These are phyloP conservation scores for Drosophila hawaiiensis DNA, from an alignment of 2,888 invertebrate species.

Conservation along the genomic window DNA sequence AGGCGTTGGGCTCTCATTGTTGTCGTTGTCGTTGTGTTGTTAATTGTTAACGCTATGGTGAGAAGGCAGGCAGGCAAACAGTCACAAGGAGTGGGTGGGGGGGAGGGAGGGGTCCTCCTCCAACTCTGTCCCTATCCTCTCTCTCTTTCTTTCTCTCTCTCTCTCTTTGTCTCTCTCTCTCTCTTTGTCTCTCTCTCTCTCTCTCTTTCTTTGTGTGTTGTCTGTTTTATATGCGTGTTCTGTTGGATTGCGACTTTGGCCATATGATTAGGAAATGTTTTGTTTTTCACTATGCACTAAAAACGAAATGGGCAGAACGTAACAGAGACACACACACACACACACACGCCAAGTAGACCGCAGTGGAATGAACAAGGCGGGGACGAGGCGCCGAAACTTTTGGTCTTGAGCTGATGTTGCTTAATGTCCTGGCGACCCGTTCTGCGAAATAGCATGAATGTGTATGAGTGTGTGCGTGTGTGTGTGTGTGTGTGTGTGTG, in stretches of 20 bases:
- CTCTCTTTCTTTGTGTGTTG: not conserved
- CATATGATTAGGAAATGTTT: slow-evolving; percentile 80
- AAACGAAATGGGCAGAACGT: slow-evolving; percentile 58
- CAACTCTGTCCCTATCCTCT: not conserved
- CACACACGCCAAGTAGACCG: slow-evolving; percentile 20
- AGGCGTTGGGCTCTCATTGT: slow-evolving; percentile 50
- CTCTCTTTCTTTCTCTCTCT: not conserved
- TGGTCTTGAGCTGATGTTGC: slow-evolving; percentile 61
- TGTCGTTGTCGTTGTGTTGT: slow-evolving; percentile 68
- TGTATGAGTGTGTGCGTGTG: no score
- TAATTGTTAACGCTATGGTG: slow-evolving; percentile 67
- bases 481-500: slow-evolving; percentile 5
- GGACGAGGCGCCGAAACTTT: slow-evolving; percentile 40
- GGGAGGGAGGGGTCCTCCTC: not conserved
- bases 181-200: no score
- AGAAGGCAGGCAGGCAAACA: not conserved
- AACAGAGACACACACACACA: slow-evolving; percentile 24
- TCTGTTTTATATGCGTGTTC: slow-evolving; percentile 14
- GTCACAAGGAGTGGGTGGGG: not conserved
- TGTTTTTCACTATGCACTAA: slow-evolving; percentile 78
- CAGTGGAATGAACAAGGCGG: slow-evolving; percentile 25
- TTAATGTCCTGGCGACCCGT: slow-evolving; percentile 72
- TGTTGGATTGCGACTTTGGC: slow-evolving; percentile 50
- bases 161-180: not conserved
- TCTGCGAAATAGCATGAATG: slow-evolving; percentile 60